Base-by-base conservation (phyloP, 2,797 vertebrate genomes). In the Kryptopterus vitreolus region DNA sequence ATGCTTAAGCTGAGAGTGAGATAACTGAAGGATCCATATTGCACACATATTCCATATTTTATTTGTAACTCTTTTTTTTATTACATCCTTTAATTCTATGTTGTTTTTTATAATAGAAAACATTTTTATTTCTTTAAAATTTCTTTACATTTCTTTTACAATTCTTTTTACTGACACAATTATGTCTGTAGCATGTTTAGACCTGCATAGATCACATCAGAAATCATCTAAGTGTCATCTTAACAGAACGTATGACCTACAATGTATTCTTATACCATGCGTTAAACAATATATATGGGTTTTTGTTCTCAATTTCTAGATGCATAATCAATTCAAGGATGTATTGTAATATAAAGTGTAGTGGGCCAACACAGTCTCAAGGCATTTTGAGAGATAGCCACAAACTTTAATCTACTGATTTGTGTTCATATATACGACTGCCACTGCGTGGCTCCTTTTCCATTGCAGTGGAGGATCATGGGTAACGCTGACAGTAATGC, bases 1-100 rank as follows among this genome's bases (percentile, higher is more conserved):
- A 81, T 81, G 79, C 71, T 22, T 63, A 48, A 31, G 18, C 20
- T 52, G 62, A 48, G 4, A 53, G 33, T 59, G 24, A 48, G 77
- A 12, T 11, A 55, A 43, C 11, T 80, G 13, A 59, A 65, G 43
- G 16, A 20, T 68, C 53, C 53, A 68, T 43, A 58, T 16, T 76
- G 53, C 57, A 58, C 31, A 52, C 22, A n/a, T 43, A 43, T 43
- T 43, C 6, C 38, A 43, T 29, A 24, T 65, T 75, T 52, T 18
- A 52, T 55, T 57, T 57, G 8, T 7, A 43, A 43, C 10, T 43
- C 38, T 43, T 43, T 1, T 43, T n/a, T n/a, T n/a, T n/a, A n/a
- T n/a, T 7, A 38, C 9, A 18, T 72, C 29, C 31, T 57, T 6
- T n/a, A 15, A 38, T 55, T 15, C 22, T 71, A 2, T 20, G 10